Evolutionary conservation across 2,113 vertebrate species (phyloP).

Genomic region (Phainopepla nitens): DNA sequence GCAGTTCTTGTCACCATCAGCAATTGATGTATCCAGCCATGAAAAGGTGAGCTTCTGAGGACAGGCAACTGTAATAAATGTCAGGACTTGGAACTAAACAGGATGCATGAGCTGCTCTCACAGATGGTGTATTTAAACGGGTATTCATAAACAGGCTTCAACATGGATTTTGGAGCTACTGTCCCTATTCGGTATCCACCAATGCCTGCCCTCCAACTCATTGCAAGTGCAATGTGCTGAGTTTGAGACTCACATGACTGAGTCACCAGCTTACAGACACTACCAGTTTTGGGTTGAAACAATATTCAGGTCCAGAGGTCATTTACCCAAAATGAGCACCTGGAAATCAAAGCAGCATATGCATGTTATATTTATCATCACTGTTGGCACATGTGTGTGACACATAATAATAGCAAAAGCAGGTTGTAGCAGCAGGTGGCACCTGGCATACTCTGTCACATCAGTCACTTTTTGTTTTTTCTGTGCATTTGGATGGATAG

Average conservation of each 20-base stretch:
- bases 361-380: background rate
- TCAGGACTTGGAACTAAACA: background rate
- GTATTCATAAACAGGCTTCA: background rate
- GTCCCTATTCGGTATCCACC: background rate
- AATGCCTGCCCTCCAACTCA: background rate
- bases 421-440: background rate
- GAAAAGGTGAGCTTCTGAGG: background rate
- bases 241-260: background rate
- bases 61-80: background rate
- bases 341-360: background rate
- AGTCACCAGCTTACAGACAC: background rate
- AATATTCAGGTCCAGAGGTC: background rate
- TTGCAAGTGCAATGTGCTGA: accelerated
- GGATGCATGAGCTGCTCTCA: background rate
- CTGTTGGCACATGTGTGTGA: accelerated
- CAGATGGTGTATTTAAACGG: background rate
- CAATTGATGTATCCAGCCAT: background rate
- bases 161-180: background rate
- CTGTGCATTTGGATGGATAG: background rate
- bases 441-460: background rate
- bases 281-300: background rate
- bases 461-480: background rate
- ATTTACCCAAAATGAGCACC: background rate
- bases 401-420: background rate
- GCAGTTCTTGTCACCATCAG: background rate